Evolutionary conservation across 2,113 vertebrate genomes (phyloP).

Genomic region (Petaurus breviceps): DNA sequence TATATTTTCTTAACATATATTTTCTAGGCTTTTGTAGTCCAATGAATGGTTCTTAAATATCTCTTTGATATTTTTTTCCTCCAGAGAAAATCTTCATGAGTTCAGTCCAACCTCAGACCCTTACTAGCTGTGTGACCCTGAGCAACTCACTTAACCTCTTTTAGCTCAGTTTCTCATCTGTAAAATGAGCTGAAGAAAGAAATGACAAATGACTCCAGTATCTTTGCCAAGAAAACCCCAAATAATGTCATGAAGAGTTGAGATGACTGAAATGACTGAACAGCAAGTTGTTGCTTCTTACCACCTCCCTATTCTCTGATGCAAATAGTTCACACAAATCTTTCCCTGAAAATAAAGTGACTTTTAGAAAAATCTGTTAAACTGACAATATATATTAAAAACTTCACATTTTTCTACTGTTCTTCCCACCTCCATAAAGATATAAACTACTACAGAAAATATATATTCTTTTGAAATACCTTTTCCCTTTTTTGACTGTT

Average conservation of each 20-base stretch:
- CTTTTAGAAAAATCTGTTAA: background rate
- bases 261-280: too few relatives aligned
- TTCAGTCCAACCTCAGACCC: too few relatives aligned
- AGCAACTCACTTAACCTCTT: background rate
- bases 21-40: background rate
- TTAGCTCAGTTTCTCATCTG: background rate
- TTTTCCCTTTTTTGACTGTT: too few relatives aligned
- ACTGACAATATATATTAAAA: background rate
- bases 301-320: background rate
- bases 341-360: background rate
- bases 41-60: background rate
- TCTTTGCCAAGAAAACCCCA: too few relatives aligned
- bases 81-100: too few relatives aligned
- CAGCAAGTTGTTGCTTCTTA: background rate
- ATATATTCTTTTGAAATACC: too few relatives aligned
- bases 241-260: too few relatives aligned
- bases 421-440: background rate
- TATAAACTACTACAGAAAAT: background rate
- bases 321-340: background rate
- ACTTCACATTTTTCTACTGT: background rate
- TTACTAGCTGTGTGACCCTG: background rate
- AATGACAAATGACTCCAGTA: too few relatives aligned
- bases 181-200: too few relatives aligned
- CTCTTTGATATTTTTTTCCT: too few relatives aligned
- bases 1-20: background rate